A percentile compares a stretch with the other conserved stretches of the same genome.
phyloP scores from a whole-genome alignment of 2,113 vertebrate genomes.

The Eudyptes chrysolophus region DNA sequence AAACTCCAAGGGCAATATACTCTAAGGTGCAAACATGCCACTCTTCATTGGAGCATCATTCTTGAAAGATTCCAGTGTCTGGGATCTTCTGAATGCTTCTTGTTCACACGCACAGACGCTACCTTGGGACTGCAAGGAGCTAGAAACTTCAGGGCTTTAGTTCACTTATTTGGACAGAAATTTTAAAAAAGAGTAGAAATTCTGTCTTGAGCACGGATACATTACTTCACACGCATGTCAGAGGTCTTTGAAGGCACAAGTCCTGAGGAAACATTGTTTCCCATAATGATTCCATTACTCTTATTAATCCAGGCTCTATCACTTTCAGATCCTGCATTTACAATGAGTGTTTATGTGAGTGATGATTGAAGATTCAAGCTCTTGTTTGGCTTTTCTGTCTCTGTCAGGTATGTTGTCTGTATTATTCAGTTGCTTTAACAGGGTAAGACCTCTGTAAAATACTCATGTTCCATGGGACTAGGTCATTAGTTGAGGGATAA shows the following conservation, averaged over 20 bases:
- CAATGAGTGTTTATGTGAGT: accelerated
- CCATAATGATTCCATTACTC: not conserved
- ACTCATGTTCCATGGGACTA: not conserved
- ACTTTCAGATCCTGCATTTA: not conserved
- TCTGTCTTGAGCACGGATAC: not conserved
- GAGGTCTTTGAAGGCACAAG: not conserved
- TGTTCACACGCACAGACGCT: accelerated
- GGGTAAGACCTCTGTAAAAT: not conserved
- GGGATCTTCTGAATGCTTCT: not conserved
- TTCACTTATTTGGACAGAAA: not conserved
- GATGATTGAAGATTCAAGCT: not conserved
- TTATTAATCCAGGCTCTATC: not conserved
- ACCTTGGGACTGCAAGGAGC: accelerated
- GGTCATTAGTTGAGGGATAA: not conserved
- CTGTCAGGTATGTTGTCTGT: not conserved
- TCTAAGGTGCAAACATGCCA: not conserved
- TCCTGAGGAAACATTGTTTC: not conserved
- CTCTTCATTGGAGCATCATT: accelerated
- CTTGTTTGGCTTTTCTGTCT: not conserved
- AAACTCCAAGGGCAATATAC: not conserved
- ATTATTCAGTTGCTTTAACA: not conserved
- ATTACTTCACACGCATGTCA: accelerated
- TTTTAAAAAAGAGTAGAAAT: not conserved
- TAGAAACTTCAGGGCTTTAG: not conserved
- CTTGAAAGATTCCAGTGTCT: not conserved